Percentiles rank a stretch among this genome's conserved stretches.
Conservation (phyloP, 2,113 vertebrate species). For the Chaetura pelagica region DNA sequence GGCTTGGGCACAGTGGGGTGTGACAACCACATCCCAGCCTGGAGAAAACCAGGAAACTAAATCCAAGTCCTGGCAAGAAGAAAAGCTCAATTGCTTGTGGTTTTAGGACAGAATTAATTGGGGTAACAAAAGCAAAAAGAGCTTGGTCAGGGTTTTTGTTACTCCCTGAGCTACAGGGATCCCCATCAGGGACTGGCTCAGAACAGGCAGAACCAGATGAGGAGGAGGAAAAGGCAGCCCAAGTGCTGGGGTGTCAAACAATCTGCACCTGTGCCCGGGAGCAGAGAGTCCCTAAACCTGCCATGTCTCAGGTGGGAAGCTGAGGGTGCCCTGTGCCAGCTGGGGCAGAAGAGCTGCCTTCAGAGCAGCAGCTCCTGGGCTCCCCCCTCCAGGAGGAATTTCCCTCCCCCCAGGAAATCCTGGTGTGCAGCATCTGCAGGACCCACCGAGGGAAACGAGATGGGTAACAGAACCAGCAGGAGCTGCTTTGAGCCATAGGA, state of each 20-base stretch:
- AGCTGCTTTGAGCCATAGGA: fast-evolving
- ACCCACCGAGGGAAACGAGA: background rate
- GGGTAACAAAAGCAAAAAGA: background rate
- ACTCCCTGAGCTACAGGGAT: no score
- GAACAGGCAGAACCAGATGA: background rate
- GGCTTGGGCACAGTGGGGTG: background rate
- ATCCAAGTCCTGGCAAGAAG: background rate
- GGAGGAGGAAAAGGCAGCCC: background rate
- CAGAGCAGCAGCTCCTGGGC: no score
- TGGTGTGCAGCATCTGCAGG: background rate
- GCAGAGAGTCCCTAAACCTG: background rate
- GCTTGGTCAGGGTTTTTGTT: background rate
- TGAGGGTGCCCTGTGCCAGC: background rate
- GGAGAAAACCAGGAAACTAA: background rate
- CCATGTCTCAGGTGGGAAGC: background rate
- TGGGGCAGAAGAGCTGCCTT: no score
- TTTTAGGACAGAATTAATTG: background rate
- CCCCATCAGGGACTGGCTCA: background rate
- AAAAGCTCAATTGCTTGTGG: background rate
- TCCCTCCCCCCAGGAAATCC: no score
- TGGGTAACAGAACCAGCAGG: fast-evolving
- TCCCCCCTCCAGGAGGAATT: no score
- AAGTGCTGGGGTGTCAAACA: background rate
- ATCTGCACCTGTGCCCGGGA: background rate
- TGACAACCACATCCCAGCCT: background rate